phyloP scores from a whole-genome alignment of 1,140 invertebrate species.

The Zaprionus vittiger region DNA sequence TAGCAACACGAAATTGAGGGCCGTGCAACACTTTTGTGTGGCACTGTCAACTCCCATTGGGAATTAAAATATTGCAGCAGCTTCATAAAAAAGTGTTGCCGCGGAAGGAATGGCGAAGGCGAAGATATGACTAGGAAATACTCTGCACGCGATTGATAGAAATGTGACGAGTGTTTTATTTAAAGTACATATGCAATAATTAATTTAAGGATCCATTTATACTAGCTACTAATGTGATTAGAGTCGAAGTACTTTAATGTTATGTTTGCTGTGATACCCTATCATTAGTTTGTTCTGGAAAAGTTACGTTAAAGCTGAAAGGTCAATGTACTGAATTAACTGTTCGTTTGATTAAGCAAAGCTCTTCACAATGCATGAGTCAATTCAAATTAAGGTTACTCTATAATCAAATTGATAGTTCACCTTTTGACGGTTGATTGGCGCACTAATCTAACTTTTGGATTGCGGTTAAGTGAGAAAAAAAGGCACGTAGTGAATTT shows the following conservation, averaged over 20 bases:
- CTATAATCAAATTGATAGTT: constrained; percentile 1
- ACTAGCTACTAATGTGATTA: not conserved
- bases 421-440: constrained; percentile 1
- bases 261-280: not conserved
- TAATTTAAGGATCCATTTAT: not conserved
- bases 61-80: constrained; percentile 65
- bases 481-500: not conserved
- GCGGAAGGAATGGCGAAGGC: too few species aligned
- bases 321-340: not conserved
- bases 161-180: too few species aligned
- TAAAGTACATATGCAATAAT: not conserved
- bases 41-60: constrained; percentile 73
- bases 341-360: not conserved
- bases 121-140: not conserved
- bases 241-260: not conserved
- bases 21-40: constrained; percentile 56
- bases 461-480: not conserved
- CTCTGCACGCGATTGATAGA: not conserved
- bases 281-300: not conserved
- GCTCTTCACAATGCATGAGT: not conserved
- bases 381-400: constrained; percentile 2
- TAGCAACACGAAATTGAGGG: constrained; percentile 12
- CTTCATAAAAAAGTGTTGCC: constrained; percentile 34
- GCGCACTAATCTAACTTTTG: not conserved
- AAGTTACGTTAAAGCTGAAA: not conserved